A percentile compares a stretch with the other conserved stretches of the same genome.
phyloP scores from a whole-genome alignment of 2,113 vertebrate species.

The Loxodonta africana region DNA sequence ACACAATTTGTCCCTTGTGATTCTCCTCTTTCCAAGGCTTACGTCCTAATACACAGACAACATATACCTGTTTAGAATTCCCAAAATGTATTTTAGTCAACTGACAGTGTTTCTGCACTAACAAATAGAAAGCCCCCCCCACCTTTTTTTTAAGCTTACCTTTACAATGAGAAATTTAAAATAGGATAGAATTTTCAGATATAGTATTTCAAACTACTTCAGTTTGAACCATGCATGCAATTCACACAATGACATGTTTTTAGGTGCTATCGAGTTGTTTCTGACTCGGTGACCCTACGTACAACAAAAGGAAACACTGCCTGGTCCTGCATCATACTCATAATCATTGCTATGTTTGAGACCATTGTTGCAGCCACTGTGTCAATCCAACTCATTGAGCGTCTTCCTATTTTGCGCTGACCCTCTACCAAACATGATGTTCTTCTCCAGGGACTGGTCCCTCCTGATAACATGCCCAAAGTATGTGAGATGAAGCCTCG shows the following conservation, averaged over 20 bases:
- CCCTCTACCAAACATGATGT: background rate
- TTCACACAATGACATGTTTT: background rate
- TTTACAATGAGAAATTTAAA: slow-evolving; percentile 25
- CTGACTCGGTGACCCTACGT: background rate
- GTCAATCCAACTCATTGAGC: background rate
- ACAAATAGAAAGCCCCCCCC: background rate
- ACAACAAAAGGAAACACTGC: background rate
- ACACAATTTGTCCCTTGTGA: background rate
- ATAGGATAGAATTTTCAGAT: background rate
- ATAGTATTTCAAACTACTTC: background rate
- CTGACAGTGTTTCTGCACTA: background rate
- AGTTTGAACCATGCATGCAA: background rate
- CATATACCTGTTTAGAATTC: slow-evolving; percentile 6
- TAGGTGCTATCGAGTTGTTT: background rate
- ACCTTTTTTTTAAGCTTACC: background rate
- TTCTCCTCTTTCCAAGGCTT: background rate
- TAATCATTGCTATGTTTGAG: too few species aligned
- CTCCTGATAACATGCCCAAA: too few species aligned
- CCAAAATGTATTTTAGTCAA: background rate
- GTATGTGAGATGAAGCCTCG: too few species aligned
- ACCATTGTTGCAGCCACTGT: background rate
- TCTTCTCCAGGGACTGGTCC: background rate
- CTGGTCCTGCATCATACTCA: background rate
- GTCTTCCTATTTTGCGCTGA: background rate
- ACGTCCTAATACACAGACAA: slow-evolving; percentile 18